Conservation (phyloP, 2,797 vertebrate species). For the Borostomias antarcticus region DNA sequence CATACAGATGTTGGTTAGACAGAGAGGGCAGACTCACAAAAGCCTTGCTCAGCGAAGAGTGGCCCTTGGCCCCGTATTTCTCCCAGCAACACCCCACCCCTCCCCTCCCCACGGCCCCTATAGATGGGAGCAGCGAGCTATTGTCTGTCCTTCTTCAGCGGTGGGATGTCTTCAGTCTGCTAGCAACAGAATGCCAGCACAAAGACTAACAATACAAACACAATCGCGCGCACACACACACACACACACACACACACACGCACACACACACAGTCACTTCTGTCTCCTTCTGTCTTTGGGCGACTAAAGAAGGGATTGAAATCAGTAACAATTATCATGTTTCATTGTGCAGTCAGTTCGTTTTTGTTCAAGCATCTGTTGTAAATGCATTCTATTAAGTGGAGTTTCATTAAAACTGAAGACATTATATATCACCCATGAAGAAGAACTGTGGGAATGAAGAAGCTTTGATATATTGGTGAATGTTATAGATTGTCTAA, state of each 20-base stretch:
- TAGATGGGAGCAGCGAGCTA: neutral
- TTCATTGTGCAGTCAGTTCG: constrained; percentile 1
- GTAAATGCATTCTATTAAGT: neutral
- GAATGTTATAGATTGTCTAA: too few species aligned
- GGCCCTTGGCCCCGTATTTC: neutral
- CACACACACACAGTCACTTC: neutral
- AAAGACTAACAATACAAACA: constrained; percentile 13
- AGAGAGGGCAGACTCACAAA: constrained; percentile 11
- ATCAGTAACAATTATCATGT: constrained; percentile 14
- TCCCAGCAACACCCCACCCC: neutral
- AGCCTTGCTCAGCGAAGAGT: neutral
- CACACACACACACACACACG: neutral
- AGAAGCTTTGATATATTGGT: neutral
- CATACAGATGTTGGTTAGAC: constrained; percentile 18
- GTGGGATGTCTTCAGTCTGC: constrained; percentile 5
- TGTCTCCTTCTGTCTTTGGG: neutral
- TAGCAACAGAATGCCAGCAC: constrained; percentile 7
- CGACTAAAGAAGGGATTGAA: neutral
- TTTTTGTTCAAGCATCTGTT: constrained; percentile 12
- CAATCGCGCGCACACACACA: too few species aligned
- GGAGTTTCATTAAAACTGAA: too few species aligned
- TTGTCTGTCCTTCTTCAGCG: constrained; percentile 13
- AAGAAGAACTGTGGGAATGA: neutral
- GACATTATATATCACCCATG: too few species aligned
- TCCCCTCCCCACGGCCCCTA: neutral